Base-by-base conservation (phyloP, 2,888 invertebrate species). In the Elegia similella region DNA sequence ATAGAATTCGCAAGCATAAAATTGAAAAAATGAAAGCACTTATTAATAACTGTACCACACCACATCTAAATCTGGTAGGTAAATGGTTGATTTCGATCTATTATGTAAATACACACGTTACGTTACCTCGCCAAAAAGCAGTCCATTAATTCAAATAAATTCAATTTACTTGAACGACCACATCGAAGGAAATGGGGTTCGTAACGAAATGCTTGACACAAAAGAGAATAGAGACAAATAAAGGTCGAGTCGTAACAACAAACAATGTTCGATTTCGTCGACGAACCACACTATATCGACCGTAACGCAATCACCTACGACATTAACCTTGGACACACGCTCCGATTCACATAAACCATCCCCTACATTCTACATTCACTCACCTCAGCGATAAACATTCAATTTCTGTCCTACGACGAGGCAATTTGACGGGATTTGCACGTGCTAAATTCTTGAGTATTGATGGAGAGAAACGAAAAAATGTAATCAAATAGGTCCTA, bases 271-370 rank as follows among this genome's bases (percentile, higher is more conserved):
- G 56, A 47, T 56, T 55, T 53, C 50, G 56, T 53, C n/a, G 48
- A 48, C 34, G 16, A 53, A 16, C 46, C 50, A 32, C 58, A 64
- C 59, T 62, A 38, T 82, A 84, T 84, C 82, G 82, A 83, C 74
- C 80, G 75, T 68, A 67, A 68, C 71, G 67, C 64, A 66, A 62
- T 64, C 65, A 60, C 63, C 61, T 64, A 65, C 70, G 62, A 68
- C 66, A 72, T 68, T 77, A 75, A 79, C 86, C 85, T 86, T 86
- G 84, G 70, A 70, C 68, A 65, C 82, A 82, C 74, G 70, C 79
- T 69, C 66, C 67, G 72, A 73, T 82, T 83, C 79, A 73, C 80
- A 75, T 75, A 66, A 70, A 74, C 68, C 66, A 69, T 61, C 66
- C 67, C 69, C 23, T 23, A 23, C 23, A 23, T 65, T 48, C 30